Conservation (phyloP, 2,888 invertebrate genomes). For the Lydus trimaculatus region DNA sequence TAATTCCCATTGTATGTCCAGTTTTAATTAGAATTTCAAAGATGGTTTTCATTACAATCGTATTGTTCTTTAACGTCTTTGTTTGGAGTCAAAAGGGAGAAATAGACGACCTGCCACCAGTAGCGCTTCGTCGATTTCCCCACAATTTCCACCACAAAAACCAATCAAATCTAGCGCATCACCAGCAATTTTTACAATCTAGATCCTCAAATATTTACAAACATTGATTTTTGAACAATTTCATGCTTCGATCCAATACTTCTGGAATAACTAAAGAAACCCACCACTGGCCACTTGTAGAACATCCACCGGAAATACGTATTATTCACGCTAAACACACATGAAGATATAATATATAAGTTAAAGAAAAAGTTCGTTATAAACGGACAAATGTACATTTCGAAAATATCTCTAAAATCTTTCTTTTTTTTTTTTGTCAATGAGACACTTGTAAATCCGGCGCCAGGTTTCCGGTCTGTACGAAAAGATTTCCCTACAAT, state of each 20-base stretch:
- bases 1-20: conserved; percentile 1
- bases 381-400: not conserved
- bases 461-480: conserved; percentile 1
- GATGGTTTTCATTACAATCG: not conserved
- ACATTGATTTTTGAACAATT: not conserved
- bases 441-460: not conserved
- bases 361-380: not conserved
- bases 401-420: not conserved
- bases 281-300: not conserved
- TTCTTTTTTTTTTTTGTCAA: too few species aligned
- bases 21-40: not conserved
- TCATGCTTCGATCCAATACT: not conserved
- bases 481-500: not conserved
- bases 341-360: not conserved
- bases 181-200: not conserved
- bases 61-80: conserved; percentile 2
- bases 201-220: not conserved
- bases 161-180: not conserved
- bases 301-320: conserved; percentile 11
- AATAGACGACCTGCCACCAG: not conserved
- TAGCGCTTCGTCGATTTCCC: not conserved
- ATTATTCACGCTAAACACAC: conserved; percentile 14
- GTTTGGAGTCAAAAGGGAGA: not conserved
- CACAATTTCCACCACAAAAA: not conserved
- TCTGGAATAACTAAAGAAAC: not conserved